Conservation (phyloP, 2,888 invertebrate genomes). For the Cosmorhoe ocellata region DNA sequence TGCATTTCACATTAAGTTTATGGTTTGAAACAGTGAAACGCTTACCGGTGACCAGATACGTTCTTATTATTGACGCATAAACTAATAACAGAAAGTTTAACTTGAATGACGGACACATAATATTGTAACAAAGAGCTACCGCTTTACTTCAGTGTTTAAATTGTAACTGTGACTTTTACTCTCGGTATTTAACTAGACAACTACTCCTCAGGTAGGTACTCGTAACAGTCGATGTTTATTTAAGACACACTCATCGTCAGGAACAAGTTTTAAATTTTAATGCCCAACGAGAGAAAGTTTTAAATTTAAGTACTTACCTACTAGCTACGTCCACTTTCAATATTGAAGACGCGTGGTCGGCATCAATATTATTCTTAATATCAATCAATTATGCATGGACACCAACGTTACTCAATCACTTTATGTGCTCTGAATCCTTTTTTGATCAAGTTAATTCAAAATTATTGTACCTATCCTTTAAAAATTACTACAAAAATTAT, state of each 20-base stretch:
- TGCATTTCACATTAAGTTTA: neutral
- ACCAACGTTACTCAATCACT: constrained; percentile 15
- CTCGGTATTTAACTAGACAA: constrained; percentile 69
- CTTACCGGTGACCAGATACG: constrained; percentile 45
- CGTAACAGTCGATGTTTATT: constrained; percentile 60
- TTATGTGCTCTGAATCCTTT: constrained; percentile 1
- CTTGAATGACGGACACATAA: constrained; percentile 39
- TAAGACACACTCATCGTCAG: constrained; percentile 56
- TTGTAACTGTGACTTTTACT: constrained; percentile 60
- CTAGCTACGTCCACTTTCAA: constrained; percentile 53
- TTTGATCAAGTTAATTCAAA: no score
- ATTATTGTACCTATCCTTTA: no score
- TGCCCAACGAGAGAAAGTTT: constrained; percentile 70
- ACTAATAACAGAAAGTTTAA: constrained; percentile 39
- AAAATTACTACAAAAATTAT: no score
- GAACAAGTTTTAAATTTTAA: constrained; percentile 81
- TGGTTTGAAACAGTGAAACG: constrained; percentile 1
- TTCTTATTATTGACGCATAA: constrained; percentile 30
- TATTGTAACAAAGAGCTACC: constrained; percentile 14
- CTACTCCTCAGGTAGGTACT: constrained; percentile 7
- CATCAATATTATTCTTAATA: constrained; percentile 21
- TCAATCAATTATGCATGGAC: constrained; percentile 17
- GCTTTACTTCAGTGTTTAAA: constrained; percentile 45
- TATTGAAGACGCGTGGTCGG: constrained; percentile 55
- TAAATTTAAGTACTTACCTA: constrained; percentile 49